Evolutionary conservation across 2,113 vertebrate genomes (phyloP).

Genomic region (human (Homo sapiens)): GRCh38 chr9:101747001-101747500

Average conservation of each 20-base stretch:
- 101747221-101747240: conserved; percentile 5
- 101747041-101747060: not conserved
- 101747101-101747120: not conserved
- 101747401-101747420: conserved; percentile 8
- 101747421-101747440: not conserved
- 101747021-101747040: not conserved
- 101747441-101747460: not conserved
- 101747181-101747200: not conserved
- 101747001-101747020: not conserved
- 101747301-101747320: not conserved
- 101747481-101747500: not conserved
- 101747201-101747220: not conserved
- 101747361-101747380: not conserved
- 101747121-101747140: not conserved
- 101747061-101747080: not conserved
- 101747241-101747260: not conserved
- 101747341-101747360: not conserved
- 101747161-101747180: conserved; percentile 23
- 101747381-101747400: not conserved
- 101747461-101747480: conserved; percentile 20
- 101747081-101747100: not conserved
- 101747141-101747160: not conserved
- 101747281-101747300: conserved; percentile 1
- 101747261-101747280: not conserved
- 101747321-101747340: conserved; percentile 27